A percentile compares a stretch with the other conserved stretches of the same genome.
phyloP scores from a whole-genome alignment of 2,113 vertebrate species.

The Apaloderma vittatum region DNA sequence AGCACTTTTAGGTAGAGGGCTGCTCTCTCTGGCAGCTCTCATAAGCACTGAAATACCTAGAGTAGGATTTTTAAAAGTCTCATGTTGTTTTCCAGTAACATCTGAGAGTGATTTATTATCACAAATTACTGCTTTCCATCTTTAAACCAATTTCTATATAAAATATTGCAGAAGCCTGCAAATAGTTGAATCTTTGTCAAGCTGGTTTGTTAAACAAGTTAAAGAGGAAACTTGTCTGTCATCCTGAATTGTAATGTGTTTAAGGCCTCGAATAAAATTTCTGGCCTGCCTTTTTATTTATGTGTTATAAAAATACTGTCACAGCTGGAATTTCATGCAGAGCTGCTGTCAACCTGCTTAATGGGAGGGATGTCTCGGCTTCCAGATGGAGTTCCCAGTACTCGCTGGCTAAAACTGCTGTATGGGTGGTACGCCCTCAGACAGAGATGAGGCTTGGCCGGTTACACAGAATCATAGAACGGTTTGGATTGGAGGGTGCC shows the following conservation, averaged over 20 bases:
- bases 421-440: background rate
- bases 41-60: background rate
- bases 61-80: background rate
- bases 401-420: background rate
- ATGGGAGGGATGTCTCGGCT: background rate
- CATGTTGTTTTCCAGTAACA: background rate
- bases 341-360: background rate
- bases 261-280: background rate
- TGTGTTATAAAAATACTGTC: background rate
- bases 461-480: no score
- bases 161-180: background rate
- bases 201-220: conserved; percentile 30
- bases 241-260: background rate
- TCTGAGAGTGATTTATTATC: conserved; percentile 19
- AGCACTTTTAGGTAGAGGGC: background rate
- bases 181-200: conserved; percentile 17
- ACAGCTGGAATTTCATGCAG: background rate
- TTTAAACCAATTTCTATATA: background rate
- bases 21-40: background rate
- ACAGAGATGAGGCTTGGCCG: background rate
- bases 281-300: conserved; percentile 15
- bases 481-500: no score
- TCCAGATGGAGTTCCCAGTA: background rate
- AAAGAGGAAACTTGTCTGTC: background rate
- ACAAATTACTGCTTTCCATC: conserved; percentile 6